Base-by-base conservation (phyloP, 2,797 vertebrate genomes). In the Rhinoraja longicauda region DNA sequence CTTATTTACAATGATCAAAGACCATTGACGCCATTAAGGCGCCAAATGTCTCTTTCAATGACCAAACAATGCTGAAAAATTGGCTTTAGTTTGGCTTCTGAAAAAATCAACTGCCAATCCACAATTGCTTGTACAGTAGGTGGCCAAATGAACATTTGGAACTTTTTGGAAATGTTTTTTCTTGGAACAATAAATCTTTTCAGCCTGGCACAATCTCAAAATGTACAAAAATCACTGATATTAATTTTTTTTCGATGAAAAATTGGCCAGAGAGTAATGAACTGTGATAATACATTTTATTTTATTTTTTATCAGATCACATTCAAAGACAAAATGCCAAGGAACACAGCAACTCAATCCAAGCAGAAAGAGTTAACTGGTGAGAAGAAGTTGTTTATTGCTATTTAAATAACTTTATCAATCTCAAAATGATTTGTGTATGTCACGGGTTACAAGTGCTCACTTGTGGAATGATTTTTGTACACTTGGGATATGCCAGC, bases 341-440 rank as follows among this genome's bases (percentile, higher is more conserved):
- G 12, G 12, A 75, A n/a, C 24, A 53, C 4, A 92, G 67, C 12
- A 75, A 75, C 67, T 57, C 90, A 53, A 13, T n/a, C 72, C 70
- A 75, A 45, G 70, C 59, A 88, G 84, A 92, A 92, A 53, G 90
- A 92, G 70, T 45, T 72, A 72, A 73, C 70, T 29, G 90, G 90
- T 92, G 70, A 92, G 90, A 92, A 13, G 26, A 10, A 13, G 36
- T 84, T 57, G 8, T 2, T 92, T 26, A 73, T 92, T 45, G 62
- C 45, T 90, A 24, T 72, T 90, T 45, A 26, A 70, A 72, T 72
- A 88, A 17, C n/a, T 19, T 88, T 64, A 17, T 19, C 6, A 67
- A 8, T 67, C 62, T 32, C 62, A 62, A 62, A 62, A 17, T 62
- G 29, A 29, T 36, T 53, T 67, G 12, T 36, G 67, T 88, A 67